Base-by-base conservation (phyloP, 30 jellyfish, hydroid and myxozoan species). In the Chrysaora quinquecirrha region DNA sequence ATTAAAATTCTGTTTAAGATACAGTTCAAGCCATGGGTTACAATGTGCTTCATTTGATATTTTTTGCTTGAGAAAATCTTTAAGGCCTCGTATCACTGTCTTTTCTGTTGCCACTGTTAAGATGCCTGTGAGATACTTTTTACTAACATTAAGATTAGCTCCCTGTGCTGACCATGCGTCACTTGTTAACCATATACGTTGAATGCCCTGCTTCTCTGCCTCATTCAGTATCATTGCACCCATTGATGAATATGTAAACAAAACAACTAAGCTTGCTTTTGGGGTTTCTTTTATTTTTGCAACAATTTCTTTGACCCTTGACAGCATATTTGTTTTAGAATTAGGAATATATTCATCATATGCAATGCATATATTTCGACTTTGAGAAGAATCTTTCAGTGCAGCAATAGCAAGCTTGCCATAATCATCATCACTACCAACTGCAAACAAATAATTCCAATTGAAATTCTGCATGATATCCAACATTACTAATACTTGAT, bases 391-490 rank as follows among this genome's bases (percentile, higher is more conserved):
- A 34, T 82, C 90, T 67, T 91, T 87, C 66, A 91, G 48, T 19
- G 95, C 95, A 25, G 91, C 63, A 19, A 91, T 75, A 7, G 95
- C 98, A 0, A 91, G 78, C 62, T 91, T 86, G 0, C 98, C 98
- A 68, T 91, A 91, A 56, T 91, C 96, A 67, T 91, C 98, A 56
- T 91, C 98, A 31, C 97, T 86, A 14, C 98, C 98, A 34, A 91
- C 79, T 14, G 96, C 98, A 67, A 91, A 62, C 47, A 91, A 24
- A 38, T 83, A 85, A 58, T 86, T 86, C 98, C 98, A 91, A 28
- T 76, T 61, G 48, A 91, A 91, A 19, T 73, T 86, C 80, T 86
- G 68, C 72, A 91, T 64, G 4, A 91, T 69, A 58, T 91, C 96
- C 1, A 91, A 80, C 98, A 91, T 91, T 19, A 73, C 98, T 47